These are phyloP conservation scores for Linyphia triangularis DNA, from an alignment of 2,888 invertebrate genomes.

Conservation along the genomic window DNA sequence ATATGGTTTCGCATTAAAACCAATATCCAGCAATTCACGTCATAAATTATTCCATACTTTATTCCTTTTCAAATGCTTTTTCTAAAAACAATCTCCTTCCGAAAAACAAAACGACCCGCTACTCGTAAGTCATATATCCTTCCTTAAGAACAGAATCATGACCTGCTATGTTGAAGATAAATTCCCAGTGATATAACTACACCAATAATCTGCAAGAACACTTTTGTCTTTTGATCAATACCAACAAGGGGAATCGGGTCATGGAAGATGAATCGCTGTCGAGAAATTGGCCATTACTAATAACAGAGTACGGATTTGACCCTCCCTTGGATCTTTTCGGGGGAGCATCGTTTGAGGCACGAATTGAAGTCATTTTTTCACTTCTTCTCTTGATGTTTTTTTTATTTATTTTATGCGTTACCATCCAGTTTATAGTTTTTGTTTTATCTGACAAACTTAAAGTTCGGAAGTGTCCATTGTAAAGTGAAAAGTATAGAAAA, in stretches of 20 bases:
- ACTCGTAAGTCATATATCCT: not conserved
- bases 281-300: constrained; percentile 64
- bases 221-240: constrained; percentile 56
- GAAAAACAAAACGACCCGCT: not conserved
- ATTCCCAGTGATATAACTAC: constrained; percentile 33
- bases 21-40: constrained; percentile 3
- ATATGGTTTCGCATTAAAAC: not conserved
- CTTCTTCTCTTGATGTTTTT: not conserved
- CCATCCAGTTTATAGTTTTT: no score
- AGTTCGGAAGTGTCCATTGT: no score
- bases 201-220: constrained; percentile 55
- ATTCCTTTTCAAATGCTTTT: not conserved
- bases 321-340: not conserved
- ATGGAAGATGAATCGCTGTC: constrained; percentile 35
- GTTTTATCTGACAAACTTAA: no score
- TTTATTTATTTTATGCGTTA: not conserved
- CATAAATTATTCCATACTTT: not conserved
- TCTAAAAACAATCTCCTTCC: not conserved
- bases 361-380: constrained; percentile 56
- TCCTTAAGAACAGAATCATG: not conserved
- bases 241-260: constrained; percentile 22
- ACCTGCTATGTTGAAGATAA: constrained; percentile 7
- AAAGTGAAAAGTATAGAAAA: no score
- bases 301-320: constrained; percentile 47
- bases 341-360: constrained; percentile 29